Evolutionary conservation across 2,113 vertebrate genomes (phyloP).

Genomic region (Dryoscopus gambensis): DNA sequence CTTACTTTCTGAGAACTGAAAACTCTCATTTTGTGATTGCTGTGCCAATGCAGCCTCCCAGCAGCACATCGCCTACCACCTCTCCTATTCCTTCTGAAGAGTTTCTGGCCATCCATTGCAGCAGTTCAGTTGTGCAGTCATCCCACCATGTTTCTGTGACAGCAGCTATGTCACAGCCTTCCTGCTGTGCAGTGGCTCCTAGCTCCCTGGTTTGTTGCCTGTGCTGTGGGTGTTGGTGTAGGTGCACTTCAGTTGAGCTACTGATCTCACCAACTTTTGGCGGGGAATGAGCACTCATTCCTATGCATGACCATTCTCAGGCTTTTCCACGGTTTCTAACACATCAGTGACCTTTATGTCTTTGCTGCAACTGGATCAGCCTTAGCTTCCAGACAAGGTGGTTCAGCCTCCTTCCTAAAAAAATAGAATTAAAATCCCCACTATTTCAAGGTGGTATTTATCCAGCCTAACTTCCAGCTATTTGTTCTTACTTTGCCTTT

Average conservation of each 20-base stretch:
- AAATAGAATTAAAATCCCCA: rapidly evolving
- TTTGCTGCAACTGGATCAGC: not conserved
- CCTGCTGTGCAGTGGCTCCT: not conserved
- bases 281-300: not conserved
- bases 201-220: not conserved
- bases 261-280: not conserved
- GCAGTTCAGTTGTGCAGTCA: not conserved
- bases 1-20: not conserved
- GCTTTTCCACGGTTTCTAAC: not conserved
- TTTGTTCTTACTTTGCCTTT: not conserved
- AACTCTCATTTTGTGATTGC: not conserved
- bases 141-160: not conserved
- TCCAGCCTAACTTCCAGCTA: not conserved
- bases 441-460: not conserved
- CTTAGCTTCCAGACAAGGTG: not conserved
- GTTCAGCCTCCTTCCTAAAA: not conserved
- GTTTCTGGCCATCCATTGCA: not conserved
- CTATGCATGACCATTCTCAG: not conserved
- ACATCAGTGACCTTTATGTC: not conserved
- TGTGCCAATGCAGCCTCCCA: not conserved
- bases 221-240: not conserved
- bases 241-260: rapidly evolving
- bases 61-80: not conserved
- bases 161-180: not conserved
- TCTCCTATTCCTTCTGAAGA: not conserved